Base-by-base conservation (phyloP, 2,113 vertebrate genomes). In the Gyps fulvus region DNA sequence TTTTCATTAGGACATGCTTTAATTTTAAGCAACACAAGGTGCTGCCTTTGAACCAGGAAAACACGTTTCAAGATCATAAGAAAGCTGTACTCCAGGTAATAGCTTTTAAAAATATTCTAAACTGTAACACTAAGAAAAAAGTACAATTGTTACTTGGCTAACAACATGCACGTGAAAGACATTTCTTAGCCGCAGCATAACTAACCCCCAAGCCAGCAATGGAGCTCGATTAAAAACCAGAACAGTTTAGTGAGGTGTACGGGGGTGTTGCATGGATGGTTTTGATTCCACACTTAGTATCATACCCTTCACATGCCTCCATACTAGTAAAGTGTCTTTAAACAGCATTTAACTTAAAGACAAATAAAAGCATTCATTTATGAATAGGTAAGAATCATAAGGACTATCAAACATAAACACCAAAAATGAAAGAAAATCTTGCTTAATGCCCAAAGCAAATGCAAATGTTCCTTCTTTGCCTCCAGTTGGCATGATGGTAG, bases 31-130 rank as follows among this genome's bases (percentile, higher is more conserved):
- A 74, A 80, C 29, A 84, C 27, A 69, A 45, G 52, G 23, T 95
- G 58, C 74, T 95, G 73, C 66, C 38, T 97, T 94, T 91, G 63
- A 98, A 79, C 42, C 32, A 93, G 79, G 31, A 74, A 74, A 84
- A 74, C 32, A 36, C 3, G 1, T 80, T 80, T 74, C 32, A 77
- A 74, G 57, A 79, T 27, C 29, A 17, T 32, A 69, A 45, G 79
- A 73, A 90, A 87, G 50, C 55, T 69, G 71, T 50, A 43, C 40
- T 27, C 36, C 34, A 38, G 66, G 50, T 21, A 70, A 81, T 1
- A 40, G 58, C 38, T 77, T 66, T 34, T 3, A 73, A 88, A 96
- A 87, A 42, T 11, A 54, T 23, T 22, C 47, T 62, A 34, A 93
- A 69, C 47, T 61, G 34, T 16, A 74, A 52, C 43, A 92, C 6